phyloP scores from a whole-genome alignment of 2,888 invertebrate species.

The Stegana nigrithorax region DNA sequence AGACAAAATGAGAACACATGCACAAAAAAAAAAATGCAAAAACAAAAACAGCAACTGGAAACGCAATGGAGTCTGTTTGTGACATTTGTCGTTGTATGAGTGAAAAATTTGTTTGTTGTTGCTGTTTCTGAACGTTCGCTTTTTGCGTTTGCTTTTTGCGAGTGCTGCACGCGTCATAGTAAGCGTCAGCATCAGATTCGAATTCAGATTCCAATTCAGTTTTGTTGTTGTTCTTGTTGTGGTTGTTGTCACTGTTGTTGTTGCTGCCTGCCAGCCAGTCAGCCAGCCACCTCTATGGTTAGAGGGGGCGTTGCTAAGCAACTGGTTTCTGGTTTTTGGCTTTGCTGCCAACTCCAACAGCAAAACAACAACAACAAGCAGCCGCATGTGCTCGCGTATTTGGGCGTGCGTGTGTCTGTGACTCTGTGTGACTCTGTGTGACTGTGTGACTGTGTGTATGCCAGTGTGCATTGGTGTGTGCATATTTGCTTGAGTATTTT shows the following conservation, averaged over 20 bases:
- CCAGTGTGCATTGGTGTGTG: constrained; percentile 23
- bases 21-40: background rate
- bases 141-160: background rate
- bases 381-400: constrained; percentile 19
- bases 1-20: background rate
- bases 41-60: constrained; percentile 30
- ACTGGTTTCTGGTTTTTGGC: constrained; percentile 56
- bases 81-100: constrained; percentile 49
- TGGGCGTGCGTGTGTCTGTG: background rate
- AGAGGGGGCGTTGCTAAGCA: constrained; percentile 69
- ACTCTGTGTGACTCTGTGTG: constrained; percentile 18
- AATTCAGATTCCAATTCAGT: constrained; percentile 10
- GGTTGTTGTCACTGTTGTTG: background rate
- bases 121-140: constrained; percentile 4
- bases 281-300: constrained; percentile 45
- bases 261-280: constrained; percentile 33
- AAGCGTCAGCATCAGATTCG: constrained; percentile 12
- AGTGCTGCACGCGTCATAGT: constrained; percentile 18
- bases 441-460: constrained; percentile 7
- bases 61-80: constrained; percentile 66
- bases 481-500: constrained; percentile 26
- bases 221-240: constrained; percentile 18
- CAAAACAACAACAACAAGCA: constrained; percentile 7
- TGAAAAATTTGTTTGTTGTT: constrained; percentile 27
- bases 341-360: constrained; percentile 30